Evolutionary conservation across 2,797 vertebrate genomes (phyloP).

Genomic region (Australoheros facetus): DNA sequence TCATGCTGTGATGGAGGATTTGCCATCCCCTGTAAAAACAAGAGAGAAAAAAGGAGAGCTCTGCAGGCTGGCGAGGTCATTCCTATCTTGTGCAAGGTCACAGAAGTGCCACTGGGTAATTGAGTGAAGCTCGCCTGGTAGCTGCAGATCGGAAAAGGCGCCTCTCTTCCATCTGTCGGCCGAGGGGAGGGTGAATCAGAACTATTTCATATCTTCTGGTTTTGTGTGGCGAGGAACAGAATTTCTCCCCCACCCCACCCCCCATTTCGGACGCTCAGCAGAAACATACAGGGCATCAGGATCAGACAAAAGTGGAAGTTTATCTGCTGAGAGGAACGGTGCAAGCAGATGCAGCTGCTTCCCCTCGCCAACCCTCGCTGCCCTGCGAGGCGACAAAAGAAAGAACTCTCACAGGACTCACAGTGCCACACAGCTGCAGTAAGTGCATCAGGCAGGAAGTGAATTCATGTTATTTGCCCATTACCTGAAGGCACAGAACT

Average conservation of each 20-base stretch:
- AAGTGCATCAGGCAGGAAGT: conserved; percentile 54
- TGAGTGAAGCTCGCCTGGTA: conserved; percentile 48
- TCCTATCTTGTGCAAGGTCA: conserved; percentile 73
- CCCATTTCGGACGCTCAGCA: conserved; percentile 29
- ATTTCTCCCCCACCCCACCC: not conserved
- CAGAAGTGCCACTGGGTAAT: conserved; percentile 64
- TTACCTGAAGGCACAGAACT: conserved; percentile 62
- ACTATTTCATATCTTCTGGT: conserved; percentile 32
- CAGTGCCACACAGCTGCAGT: conserved; percentile 27
- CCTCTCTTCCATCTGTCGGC: conserved; percentile 52
- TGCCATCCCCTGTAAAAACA: conserved; percentile 6
- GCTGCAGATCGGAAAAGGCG: conserved; percentile 36
- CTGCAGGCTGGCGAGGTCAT: conserved; percentile 43
- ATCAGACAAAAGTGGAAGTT: conserved; percentile 34
- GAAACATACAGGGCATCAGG: conserved; percentile 25
- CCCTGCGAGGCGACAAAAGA: conserved; percentile 48
- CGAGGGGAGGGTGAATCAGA: conserved; percentile 19
- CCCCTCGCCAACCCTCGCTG: conserved; percentile 17
- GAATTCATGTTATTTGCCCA: conserved; percentile 60
- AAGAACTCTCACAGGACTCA: conserved; percentile 58
- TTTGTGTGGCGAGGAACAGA: conserved; percentile 20
- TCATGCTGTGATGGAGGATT: conserved; percentile 41
- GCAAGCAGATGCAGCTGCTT: conserved; percentile 1
- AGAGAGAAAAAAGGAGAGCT: conserved; percentile 5
- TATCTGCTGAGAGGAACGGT: conserved; percentile 27